These are phyloP conservation scores for Rhodinocichla rosea DNA, from an alignment of 2,113 vertebrate species.

Conservation along the genomic window DNA sequence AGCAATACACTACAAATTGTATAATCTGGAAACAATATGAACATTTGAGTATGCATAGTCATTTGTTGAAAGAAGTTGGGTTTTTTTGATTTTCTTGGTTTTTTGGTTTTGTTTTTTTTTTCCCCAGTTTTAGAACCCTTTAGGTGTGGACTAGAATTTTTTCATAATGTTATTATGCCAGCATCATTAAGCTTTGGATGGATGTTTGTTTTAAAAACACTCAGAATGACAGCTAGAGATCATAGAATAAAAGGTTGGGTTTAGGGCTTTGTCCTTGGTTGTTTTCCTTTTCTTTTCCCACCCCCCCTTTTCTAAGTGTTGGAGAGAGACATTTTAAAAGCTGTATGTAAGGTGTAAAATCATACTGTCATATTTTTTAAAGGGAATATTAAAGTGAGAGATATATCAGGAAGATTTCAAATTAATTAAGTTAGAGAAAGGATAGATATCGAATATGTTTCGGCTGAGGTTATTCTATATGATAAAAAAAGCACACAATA, in stretches of 20 bases:
- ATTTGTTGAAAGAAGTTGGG: neutral
- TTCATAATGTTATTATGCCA: neutral
- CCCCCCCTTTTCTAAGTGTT: neutral
- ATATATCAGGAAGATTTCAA: neutral
- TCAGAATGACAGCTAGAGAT: neutral
- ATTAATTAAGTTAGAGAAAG: neutral
- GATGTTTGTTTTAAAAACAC: neutral
- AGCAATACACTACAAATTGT: neutral
- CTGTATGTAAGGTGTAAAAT: neutral
- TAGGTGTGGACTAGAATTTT: neutral
- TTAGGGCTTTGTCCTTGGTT: accelerated
- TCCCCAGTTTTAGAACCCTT: neutral
- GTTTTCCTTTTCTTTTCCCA: neutral
- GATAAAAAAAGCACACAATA: neutral
- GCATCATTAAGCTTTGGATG: neutral
- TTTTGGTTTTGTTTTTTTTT: neutral
- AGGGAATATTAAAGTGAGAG: neutral
- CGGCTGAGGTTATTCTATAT: neutral
- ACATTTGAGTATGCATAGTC: neutral
- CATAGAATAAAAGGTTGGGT: neutral
- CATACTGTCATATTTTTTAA: neutral
- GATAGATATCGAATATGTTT: neutral
- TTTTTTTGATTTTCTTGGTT: neutral
- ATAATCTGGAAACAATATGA: neutral
- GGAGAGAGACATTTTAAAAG: neutral